These are phyloP conservation scores for Gouania willdenowi DNA, from an alignment of 2,797 vertebrate species.

Conservation along the genomic window DNA sequence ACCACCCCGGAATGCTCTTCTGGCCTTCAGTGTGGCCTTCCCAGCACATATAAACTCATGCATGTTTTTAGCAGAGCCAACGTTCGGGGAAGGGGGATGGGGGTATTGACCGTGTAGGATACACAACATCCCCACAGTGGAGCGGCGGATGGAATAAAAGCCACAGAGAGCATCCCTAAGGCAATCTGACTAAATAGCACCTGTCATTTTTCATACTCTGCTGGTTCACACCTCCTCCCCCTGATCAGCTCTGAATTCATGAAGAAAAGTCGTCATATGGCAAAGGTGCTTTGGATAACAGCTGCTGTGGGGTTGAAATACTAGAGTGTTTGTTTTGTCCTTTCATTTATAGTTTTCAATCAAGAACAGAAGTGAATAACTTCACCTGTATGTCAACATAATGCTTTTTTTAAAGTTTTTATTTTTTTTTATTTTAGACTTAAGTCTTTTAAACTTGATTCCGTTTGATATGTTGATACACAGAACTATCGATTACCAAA, in stretches of 20 bases:
- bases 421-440: too few relatives aligned
- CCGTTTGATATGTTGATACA: conserved; percentile 25
- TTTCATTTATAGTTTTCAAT: too few relatives aligned
- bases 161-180: conserved; percentile 59
- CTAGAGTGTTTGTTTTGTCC: too few relatives aligned
- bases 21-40: conserved; percentile 56
- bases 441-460: too few relatives aligned
- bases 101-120: conserved; percentile 70
- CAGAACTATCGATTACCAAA: conserved; percentile 54
- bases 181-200: conserved; percentile 49
- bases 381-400: too few relatives aligned
- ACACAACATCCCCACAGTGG: conserved; percentile 57
- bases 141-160: conserved; percentile 55
- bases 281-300: conserved; percentile 37
- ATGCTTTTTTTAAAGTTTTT: too few relatives aligned
- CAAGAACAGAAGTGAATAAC: too few relatives aligned
- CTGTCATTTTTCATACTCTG: conserved; percentile 42
- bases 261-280: conserved; percentile 23
- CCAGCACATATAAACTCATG: conserved; percentile 68
- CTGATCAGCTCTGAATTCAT: conserved; percentile 25
- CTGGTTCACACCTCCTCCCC: conserved; percentile 7
- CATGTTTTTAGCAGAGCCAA: conserved; percentile 73
- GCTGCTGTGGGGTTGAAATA: too few relatives aligned
- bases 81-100: conserved; percentile 40
- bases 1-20: conserved; percentile 53